Percentiles rank a stretch among this genome's conserved stretches.
Conservation (phyloP, 2,888 invertebrate species). For the Himalopsyche tibetana region DNA sequence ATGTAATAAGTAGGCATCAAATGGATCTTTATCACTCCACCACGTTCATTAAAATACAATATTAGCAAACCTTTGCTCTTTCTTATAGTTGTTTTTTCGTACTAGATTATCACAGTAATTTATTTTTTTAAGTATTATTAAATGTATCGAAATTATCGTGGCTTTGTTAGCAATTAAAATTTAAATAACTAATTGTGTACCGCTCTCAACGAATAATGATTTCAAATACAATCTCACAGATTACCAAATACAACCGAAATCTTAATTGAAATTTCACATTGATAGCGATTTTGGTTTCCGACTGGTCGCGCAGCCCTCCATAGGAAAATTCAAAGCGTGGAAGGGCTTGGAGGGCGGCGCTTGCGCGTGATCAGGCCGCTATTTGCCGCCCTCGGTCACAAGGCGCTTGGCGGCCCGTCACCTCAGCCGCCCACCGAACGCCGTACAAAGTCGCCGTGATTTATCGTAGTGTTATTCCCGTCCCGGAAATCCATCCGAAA, state of each 20-base stretch:
- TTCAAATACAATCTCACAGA: constrained; percentile 14
- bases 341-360: constrained; percentile 73
- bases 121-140: too few relatives aligned
- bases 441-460: constrained; percentile 58
- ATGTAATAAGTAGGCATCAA: too few relatives aligned
- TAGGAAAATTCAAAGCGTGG: constrained; percentile 66
- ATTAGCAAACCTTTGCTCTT: too few relatives aligned
- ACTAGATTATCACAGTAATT: too few relatives aligned
- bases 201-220: background rate
- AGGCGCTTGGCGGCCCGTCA: constrained; percentile 52
- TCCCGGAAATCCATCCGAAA: constrained; percentile 49
- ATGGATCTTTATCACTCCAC: too few relatives aligned
- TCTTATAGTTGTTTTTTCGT: too few relatives aligned
- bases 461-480: constrained; percentile 48
- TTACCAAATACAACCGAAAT: constrained; percentile 37
- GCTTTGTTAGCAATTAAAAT: background rate
- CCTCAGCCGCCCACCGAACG: constrained; percentile 57
- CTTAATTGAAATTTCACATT: constrained; percentile 40
- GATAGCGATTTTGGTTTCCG: constrained; percentile 39
- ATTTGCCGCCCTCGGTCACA: constrained; percentile 69
- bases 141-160: background rate
- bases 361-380: constrained; percentile 61
- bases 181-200: constrained; percentile 8
- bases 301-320: constrained; percentile 40
- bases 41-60: too few relatives aligned